Evolutionary conservation across 2,113 vertebrate species (phyloP).

Genomic region (Leuciscus idus): DNA sequence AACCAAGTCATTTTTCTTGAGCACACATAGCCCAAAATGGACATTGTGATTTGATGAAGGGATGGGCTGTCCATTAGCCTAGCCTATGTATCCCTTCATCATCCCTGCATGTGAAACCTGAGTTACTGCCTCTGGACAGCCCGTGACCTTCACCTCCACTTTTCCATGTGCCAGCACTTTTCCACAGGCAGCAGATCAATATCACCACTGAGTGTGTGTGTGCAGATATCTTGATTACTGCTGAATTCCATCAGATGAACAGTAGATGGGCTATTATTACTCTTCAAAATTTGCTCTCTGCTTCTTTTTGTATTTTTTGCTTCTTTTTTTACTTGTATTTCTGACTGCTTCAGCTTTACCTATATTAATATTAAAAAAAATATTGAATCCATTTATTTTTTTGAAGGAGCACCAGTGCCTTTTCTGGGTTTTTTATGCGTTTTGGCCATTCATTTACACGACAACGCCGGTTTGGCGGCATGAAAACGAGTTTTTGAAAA

Average conservation of each 20-base stretch:
- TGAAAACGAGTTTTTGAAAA: too few species aligned
- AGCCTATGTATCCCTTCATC: constrained; percentile 46
- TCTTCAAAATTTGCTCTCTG: constrained; percentile 12
- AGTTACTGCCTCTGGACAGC: constrained; percentile 57
- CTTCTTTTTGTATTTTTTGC: not conserved
- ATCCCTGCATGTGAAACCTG: constrained; percentile 55
- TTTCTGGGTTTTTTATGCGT: not conserved
- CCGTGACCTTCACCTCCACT: constrained; percentile 65
- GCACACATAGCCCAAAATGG: constrained; percentile 23
- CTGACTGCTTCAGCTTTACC: not conserved
- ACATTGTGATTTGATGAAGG: constrained; percentile 38
- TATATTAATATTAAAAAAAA: not conserved
- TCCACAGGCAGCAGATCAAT: constrained; percentile 58
- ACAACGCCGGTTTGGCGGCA: too few species aligned
- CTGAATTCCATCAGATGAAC: constrained; percentile 40
- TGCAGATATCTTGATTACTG: constrained; percentile 44
- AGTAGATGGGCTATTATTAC: constrained; percentile 27
- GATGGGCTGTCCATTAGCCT: constrained; percentile 51
- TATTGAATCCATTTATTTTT: not conserved
- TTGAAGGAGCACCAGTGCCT: not conserved
- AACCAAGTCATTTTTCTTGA: constrained; percentile 46
- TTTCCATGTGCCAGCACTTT: constrained; percentile 61
- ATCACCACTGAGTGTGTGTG: constrained; percentile 41
- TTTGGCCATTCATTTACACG: too few species aligned
- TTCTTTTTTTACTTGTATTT: not conserved